These are phyloP conservation scores for Penaeus chinensis DNA, from an alignment of 1,140 invertebrate genomes.

Conservation along the genomic window DNA sequence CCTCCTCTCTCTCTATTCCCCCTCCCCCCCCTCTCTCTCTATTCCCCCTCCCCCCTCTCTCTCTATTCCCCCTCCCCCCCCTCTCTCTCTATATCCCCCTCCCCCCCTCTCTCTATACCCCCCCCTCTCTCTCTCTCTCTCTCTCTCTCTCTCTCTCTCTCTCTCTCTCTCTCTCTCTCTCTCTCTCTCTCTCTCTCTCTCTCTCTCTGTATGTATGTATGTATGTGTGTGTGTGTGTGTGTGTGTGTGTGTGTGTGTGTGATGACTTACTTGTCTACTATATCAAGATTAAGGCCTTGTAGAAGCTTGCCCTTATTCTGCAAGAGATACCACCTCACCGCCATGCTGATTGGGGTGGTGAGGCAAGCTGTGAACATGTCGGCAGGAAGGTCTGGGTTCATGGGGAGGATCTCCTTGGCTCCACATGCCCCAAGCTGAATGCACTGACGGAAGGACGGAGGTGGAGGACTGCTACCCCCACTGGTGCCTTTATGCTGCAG, in stretches of 20 bases:
- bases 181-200: no score
- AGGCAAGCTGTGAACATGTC: constrained; percentile 98
- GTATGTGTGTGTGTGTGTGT: no score
- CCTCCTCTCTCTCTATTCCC: no score
- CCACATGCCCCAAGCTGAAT: constrained; percentile 97
- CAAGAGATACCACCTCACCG: constrained; percentile 82
- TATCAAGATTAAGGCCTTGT: constrained; percentile 55
- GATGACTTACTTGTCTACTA: constrained; percentile 60
- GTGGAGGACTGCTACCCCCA: constrained; percentile 25
- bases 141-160: no score
- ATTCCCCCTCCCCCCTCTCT: no score
- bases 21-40: no score
- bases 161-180: no score
- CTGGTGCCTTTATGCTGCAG: constrained; percentile 28
- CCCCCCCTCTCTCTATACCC: no score
- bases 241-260: background rate
- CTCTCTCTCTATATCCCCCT: no score
- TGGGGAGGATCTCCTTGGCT: constrained; percentile 91
- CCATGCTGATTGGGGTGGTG: constrained; percentile 98
- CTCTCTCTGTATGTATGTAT: background rate
- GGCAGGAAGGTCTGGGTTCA: constrained; percentile 98
- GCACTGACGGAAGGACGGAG: constrained; percentile 71
- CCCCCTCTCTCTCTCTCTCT: no score
- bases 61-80: no score
- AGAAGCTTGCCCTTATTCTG: constrained; percentile 62